Percentiles rank a stretch among this genome's conserved stretches.
These are phyloP conservation scores for Drosophila anomelani DNA, from an alignment of 2,888 invertebrate species.

Conservation along the genomic window DNA sequence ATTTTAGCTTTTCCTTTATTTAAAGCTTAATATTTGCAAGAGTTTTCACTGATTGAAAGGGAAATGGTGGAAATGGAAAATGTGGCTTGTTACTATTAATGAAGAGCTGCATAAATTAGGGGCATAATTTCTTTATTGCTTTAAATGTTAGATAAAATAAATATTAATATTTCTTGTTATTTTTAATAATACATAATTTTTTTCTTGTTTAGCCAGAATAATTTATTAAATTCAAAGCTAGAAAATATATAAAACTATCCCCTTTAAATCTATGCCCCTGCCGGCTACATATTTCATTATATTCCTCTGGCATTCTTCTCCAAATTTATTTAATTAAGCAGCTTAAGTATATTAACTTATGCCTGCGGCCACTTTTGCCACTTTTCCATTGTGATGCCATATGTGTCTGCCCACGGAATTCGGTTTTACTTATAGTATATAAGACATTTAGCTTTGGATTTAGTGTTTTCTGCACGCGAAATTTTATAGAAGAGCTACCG, in stretches of 20 bases:
- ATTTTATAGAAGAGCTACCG: slow-evolving; percentile 55
- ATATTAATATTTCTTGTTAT: too few species aligned
- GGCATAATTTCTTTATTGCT: neutral
- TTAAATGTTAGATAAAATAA: neutral
- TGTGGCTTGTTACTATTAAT: slow-evolving; percentile 5
- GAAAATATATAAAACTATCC: neutral
- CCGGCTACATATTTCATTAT: slow-evolving; percentile 4
- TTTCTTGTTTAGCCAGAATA: neutral
- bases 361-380: slow-evolving; percentile 41
- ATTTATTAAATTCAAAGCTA: neutral
- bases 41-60: slow-evolving; percentile 2
- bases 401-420: slow-evolving; percentile 35
- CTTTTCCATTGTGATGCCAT: slow-evolving; percentile 53
- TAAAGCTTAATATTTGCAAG: slow-evolving; percentile 9
- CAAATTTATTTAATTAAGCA: slow-evolving; percentile 67
- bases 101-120: neutral
- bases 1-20: slow-evolving; percentile 8
- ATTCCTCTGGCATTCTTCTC: slow-evolving; percentile 34
- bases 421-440: slow-evolving; percentile 28
- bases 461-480: slow-evolving; percentile 36
- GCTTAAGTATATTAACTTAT: slow-evolving; percentile 69
- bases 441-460: slow-evolving; percentile 32
- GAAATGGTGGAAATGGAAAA: neutral
- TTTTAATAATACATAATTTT: neutral
- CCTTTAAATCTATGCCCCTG: slow-evolving; percentile 5